phyloP scores from a whole-genome alignment of 1,140 invertebrate species.

The Lineus longissimus region DNA sequence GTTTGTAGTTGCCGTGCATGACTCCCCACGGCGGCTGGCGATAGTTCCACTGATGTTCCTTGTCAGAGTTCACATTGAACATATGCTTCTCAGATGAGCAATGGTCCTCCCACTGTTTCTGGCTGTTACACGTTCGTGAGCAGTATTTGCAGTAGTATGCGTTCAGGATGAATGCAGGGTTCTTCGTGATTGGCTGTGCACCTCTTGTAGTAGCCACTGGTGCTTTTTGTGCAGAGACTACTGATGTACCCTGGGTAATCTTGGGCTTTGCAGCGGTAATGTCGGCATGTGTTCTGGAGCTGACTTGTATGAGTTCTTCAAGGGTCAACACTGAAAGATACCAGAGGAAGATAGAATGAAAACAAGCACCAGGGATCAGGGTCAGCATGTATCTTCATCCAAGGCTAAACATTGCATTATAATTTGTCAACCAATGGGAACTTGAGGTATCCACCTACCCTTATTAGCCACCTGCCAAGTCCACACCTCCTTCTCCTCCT shows the following conservation, averaged over 20 bases:
- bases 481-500: conserved; percentile 74
- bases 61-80: conserved; percentile 47
- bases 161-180: conserved; percentile 10
- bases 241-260: not conserved
- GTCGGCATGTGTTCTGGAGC: conserved; percentile 23
- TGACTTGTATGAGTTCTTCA: conserved; percentile 26
- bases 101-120: conserved; percentile 48
- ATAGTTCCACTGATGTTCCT: conserved; percentile 50
- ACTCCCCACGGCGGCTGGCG: conserved; percentile 46
- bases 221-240: conserved; percentile 1
- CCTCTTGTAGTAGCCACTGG: not conserved
- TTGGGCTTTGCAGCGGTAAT: not conserved
- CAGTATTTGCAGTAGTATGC: conserved; percentile 43
- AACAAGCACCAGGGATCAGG: no score
- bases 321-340: conserved; percentile 26
- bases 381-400: no score
- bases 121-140: conserved; percentile 40
- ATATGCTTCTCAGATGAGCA: conserved; percentile 42
- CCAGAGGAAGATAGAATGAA: not conserved
- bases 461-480: conserved; percentile 20
- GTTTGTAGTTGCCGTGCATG: conserved; percentile 29
- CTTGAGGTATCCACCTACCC: no score
- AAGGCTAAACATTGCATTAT: no score
- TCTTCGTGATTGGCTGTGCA: not conserved
- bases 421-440: no score